These are phyloP conservation scores for Drosophila subsilvestris DNA, from an alignment of 2,888 invertebrate species.

Conservation along the genomic window DNA sequence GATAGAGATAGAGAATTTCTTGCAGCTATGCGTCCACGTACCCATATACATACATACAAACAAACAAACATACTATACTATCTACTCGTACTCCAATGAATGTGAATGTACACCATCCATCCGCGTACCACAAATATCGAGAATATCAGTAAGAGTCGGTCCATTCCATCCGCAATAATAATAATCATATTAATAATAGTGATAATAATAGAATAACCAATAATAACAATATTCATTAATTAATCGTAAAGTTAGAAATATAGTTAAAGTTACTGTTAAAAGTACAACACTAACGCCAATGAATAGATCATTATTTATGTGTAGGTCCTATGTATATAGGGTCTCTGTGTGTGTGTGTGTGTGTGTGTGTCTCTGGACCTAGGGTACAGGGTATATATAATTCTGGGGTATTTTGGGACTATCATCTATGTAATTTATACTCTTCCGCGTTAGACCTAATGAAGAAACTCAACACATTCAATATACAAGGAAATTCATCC, in stretches of 20 bases:
- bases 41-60: slow-evolving; percentile 33
- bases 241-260: slow-evolving; percentile 53
- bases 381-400: slow-evolving; percentile 30
- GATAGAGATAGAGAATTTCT: slow-evolving; percentile 38
- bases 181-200: slow-evolving; percentile 56
- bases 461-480: slow-evolving; percentile 70
- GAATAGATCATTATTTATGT: slow-evolving; percentile 72
- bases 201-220: slow-evolving; percentile 51
- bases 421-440: slow-evolving; percentile 74
- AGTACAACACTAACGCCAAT: slow-evolving; percentile 81
- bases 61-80: too few relatives aligned
- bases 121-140: not conserved
- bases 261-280: slow-evolving; percentile 70
- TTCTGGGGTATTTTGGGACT: slow-evolving; percentile 45
- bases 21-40: slow-evolving; percentile 36
- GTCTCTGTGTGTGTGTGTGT: slow-evolving; percentile 38
- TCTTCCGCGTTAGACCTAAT: slow-evolving; percentile 44
- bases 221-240: slow-evolving; percentile 64
- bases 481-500: slow-evolving; percentile 61
- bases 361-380: slow-evolving; percentile 15
- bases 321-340: slow-evolving; percentile 43
- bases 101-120: slow-evolving; percentile 26
- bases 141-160: slow-evolving; percentile 73
- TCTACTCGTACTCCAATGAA: slow-evolving; percentile 27
- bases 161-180: slow-evolving; percentile 55